Percentiles rank a stretch among this genome's conserved stretches.
phyloP scores from a whole-genome alignment of 2,797 vertebrate species.

The Spondyliosoma cantharus region DNA sequence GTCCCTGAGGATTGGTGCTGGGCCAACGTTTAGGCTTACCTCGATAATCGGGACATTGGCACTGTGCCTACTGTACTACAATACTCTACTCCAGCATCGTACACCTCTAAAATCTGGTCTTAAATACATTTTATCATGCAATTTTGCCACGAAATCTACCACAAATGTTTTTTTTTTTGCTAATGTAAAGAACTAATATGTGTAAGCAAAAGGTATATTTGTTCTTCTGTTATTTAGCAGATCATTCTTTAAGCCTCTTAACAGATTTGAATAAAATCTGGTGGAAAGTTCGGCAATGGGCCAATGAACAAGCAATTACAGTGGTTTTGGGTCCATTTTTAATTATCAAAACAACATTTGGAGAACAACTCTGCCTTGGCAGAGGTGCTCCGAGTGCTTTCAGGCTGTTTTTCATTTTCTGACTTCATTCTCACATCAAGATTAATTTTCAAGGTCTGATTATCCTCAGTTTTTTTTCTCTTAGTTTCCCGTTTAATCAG shows the following conservation, averaged over 20 bases:
- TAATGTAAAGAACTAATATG: background rate
- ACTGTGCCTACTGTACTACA: background rate
- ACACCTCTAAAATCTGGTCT: background rate
- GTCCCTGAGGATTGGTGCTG: background rate
- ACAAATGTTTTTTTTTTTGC: too few relatives aligned
- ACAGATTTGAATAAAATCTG: background rate
- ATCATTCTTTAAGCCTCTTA: background rate
- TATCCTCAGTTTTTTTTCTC: background rate
- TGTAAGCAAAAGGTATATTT: too few relatives aligned
- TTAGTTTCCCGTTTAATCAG: background rate
- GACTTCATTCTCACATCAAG: background rate
- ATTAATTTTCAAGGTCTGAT: background rate
- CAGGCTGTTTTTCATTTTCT: background rate
- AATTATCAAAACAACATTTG: background rate
- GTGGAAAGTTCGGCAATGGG: background rate
- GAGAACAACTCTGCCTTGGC: background rate
- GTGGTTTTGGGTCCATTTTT: background rate
- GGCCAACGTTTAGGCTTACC: background rate
- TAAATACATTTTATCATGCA: background rate
- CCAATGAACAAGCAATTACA: constrained; percentile 10
- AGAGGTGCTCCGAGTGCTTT: background rate
- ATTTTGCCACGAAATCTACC: background rate
- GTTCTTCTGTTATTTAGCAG: background rate
- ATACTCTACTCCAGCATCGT: background rate
- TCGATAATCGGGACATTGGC: background rate